Percentiles rank a stretch among this genome's conserved stretches.
phyloP scores from a whole-genome alignment of 1,140 invertebrate species.

The Vanessa atalanta region DNA sequence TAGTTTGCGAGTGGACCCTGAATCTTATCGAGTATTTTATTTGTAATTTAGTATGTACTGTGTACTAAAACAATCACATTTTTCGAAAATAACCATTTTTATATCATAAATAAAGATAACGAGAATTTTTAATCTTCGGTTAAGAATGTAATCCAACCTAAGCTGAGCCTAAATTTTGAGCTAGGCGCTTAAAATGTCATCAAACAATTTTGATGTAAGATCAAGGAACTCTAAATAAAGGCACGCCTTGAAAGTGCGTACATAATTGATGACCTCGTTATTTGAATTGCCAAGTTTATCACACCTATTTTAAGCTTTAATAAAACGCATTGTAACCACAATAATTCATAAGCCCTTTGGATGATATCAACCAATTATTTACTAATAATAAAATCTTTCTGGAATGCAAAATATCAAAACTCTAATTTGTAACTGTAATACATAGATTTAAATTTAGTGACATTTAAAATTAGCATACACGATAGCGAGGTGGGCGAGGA shows the following conservation, averaged over 20 bases:
- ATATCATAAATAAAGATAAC: too few species aligned
- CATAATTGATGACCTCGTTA: conserved; percentile 7
- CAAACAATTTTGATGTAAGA: neutral
- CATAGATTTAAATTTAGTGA: too few species aligned
- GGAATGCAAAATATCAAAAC: neutral
- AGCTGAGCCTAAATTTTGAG: too few species aligned
- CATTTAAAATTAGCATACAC: too few species aligned
- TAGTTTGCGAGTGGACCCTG: too few species aligned
- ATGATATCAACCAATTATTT: neutral
- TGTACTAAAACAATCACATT: too few species aligned
- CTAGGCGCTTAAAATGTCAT: neutral
- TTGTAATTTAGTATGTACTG: too few species aligned
- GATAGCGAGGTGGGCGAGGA: too few species aligned
- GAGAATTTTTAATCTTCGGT: too few species aligned
- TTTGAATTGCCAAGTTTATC: conserved; percentile 14
- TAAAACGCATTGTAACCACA: conserved; percentile 4
- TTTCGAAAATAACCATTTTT: too few species aligned
- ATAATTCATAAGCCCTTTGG: neutral
- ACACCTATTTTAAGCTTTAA: conserved; percentile 16
- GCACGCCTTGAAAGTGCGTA: neutral
- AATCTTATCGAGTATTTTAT: too few species aligned
- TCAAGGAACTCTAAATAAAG: conserved; percentile 8
- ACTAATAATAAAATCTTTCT: neutral
- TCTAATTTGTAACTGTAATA: neutral
- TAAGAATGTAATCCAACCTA: too few species aligned